Evolutionary conservation across 2,888 invertebrate species (phyloP).

Genomic region (Epinotia ramella): DNA sequence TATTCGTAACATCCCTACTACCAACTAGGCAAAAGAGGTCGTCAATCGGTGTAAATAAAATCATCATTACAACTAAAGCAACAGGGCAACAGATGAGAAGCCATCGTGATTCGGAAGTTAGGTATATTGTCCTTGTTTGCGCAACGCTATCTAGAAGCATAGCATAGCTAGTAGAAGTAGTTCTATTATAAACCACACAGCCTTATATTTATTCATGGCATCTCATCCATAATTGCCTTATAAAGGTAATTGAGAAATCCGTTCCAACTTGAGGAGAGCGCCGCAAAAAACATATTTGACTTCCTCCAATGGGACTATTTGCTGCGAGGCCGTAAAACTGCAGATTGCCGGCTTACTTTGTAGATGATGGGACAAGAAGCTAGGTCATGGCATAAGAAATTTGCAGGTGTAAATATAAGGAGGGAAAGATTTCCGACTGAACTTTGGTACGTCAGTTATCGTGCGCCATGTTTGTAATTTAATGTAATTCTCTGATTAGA

Average conservation of each 20-base stretch:
- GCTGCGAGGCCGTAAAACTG: neutral
- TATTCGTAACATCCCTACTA: too few species aligned
- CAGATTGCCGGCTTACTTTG: neutral
- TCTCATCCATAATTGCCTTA: conserved; percentile 48
- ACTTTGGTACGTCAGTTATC: too few species aligned
- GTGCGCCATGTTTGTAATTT: too few species aligned
- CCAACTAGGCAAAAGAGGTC: too few species aligned
- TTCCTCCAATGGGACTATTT: conserved; percentile 27
- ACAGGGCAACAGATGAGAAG: too few species aligned
- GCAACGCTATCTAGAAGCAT: neutral
- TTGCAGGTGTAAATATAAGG: neutral
- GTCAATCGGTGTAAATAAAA: too few species aligned
- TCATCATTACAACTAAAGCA: too few species aligned
- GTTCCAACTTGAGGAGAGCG: conserved; percentile 42
- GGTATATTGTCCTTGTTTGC: neutral
- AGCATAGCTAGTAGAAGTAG: neutral
- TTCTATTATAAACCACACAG: conserved; percentile 2
- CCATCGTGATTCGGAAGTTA: too few species aligned
- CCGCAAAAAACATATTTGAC: conserved; percentile 41
- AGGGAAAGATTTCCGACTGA: too few species aligned
- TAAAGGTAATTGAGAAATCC: conserved; percentile 47
- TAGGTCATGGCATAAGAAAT: neutral
- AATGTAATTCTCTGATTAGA: too few species aligned
- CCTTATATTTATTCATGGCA: conserved; percentile 25
- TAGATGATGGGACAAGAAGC: neutral